Base-by-base conservation (phyloP, 2,888 invertebrate species). In the Petrophora chlorosata region DNA sequence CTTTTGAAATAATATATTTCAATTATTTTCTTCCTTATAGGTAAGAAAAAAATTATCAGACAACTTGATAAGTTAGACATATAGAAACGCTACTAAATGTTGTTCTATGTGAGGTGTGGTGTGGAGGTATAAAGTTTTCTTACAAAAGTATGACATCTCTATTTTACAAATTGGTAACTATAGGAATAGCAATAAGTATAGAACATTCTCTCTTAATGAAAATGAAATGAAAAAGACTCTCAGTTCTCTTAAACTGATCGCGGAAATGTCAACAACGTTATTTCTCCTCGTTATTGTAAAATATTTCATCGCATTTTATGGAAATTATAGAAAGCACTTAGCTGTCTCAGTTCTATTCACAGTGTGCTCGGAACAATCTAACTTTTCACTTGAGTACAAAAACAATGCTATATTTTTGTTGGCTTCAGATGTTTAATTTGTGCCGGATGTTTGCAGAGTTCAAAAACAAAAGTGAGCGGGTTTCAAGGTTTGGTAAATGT, bases 401-500 rank as follows among this genome's bases (percentile, higher is more conserved):
- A 47, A 30, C 46, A 38, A 7, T 39, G 7, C 16, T 32, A n/a
- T 23, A 46, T 28, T 33, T 38, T 29, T 29, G 33, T 39, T 40
- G 33, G 4, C 17, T 39, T 22, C 17, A 2, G n/a, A 13, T 0
- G 3, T 39, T 17, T 19, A 14, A 14, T 23, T 28, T 33, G 26
- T 34, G 33, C 23, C 13, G 3, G 1, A 12, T 29, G 34, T 15
- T 29, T 9, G 9, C 13, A 10, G 12, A 22, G 19, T 19, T 32
- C 1, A 8, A 28, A 13, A 15, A 23, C 33, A 33, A 33, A 42
- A 33, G 17, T 7, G 23, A 34, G 26, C 9, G 7, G 5, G 12
- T 13, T 13, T 30, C 4, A n/a, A 8, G 14, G 2, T 17, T 9
- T 10, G 16, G 17, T n/a, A n/a, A n/a, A n/a, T n/a, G n/a, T n/a